A percentile compares a stretch with the other conserved stretches of the same genome.
phyloP scores from a whole-genome alignment of 2,113 vertebrate genomes.

The Oreocharis arfaki region DNA sequence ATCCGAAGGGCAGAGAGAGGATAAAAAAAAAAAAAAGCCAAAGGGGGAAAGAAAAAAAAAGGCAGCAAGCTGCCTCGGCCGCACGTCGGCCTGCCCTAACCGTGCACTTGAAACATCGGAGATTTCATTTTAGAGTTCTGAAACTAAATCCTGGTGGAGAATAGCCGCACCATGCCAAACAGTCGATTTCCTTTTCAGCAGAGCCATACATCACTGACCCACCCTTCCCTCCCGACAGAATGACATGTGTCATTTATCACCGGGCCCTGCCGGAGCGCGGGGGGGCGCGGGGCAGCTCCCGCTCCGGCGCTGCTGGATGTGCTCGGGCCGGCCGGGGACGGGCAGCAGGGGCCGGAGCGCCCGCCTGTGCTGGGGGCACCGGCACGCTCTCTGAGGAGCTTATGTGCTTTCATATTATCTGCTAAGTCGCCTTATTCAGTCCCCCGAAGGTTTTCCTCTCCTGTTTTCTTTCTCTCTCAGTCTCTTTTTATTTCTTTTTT shows the following conservation, averaged over 20 bases:
- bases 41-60: fast-evolving
- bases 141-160: conserved; percentile 80
- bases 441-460: not conserved
- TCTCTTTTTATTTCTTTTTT: not conserved
- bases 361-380: not conserved
- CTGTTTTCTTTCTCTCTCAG: not conserved
- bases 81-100: conserved; percentile 70
- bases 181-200: conserved; percentile 97
- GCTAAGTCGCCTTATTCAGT: not conserved
- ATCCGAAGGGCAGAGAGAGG: conserved; percentile 67
- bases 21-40: conserved; percentile 15
- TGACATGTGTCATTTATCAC: conserved; percentile 99
- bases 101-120: conserved; percentile 81
- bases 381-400: not conserved
- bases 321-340: not conserved
- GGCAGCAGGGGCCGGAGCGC: not conserved
- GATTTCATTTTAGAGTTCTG: conserved; percentile 88
- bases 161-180: conserved; percentile 88
- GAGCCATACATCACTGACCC: conserved; percentile 95
- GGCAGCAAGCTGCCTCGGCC: conserved; percentile 54
- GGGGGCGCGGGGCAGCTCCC: conserved; percentile 52
- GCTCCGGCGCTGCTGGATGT: not conserved
- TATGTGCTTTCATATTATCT: not conserved
- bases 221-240: conserved; percentile 96
- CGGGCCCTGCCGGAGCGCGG: conserved; percentile 78